These are phyloP conservation scores for Drosophila fungiperda DNA, from an alignment of 2,888 invertebrate genomes.

Conservation along the genomic window DNA sequence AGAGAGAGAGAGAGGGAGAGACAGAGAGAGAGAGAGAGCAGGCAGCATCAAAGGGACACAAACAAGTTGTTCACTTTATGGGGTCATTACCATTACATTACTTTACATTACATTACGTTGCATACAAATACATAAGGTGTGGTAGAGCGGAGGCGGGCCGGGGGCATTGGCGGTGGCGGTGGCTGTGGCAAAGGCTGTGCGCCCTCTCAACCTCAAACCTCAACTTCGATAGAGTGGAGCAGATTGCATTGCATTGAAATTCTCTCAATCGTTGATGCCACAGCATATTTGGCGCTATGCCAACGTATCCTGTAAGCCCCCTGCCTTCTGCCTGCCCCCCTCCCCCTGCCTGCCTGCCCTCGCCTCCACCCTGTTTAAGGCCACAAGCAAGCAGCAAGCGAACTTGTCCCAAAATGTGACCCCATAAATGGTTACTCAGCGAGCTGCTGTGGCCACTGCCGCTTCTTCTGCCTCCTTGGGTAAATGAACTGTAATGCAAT, in stretches of 20 bases:
- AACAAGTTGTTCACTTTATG: constrained; percentile 81
- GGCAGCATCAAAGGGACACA: constrained; percentile 57
- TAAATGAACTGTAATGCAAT: constrained; percentile 80
- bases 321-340: background rate
- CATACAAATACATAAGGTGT: constrained; percentile 16
- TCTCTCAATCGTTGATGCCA: constrained; percentile 70
- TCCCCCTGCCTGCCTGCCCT: background rate
- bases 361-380: constrained; percentile 8
- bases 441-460: constrained; percentile 18
- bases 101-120: constrained; percentile 54
- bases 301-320: constrained; percentile 43
- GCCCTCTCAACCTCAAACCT: constrained; percentile 57
- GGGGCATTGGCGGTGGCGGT: background rate
- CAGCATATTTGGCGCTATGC: constrained; percentile 60
- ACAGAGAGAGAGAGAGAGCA: constrained; percentile 31
- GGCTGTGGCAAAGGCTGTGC: background rate
- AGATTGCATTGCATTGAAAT: constrained; percentile 75
- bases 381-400: constrained; percentile 25
- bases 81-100: constrained; percentile 79
- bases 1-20: background rate
- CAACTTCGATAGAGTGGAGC: constrained; percentile 40
- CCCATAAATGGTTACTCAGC: constrained; percentile 63
- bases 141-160: background rate
- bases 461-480: constrained; percentile 46
- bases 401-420: constrained; percentile 71